Percentiles rank a stretch among this genome's conserved stretches.
Conservation (phyloP, 2,797 vertebrate genomes). For the Pelodytes ibericus region DNA sequence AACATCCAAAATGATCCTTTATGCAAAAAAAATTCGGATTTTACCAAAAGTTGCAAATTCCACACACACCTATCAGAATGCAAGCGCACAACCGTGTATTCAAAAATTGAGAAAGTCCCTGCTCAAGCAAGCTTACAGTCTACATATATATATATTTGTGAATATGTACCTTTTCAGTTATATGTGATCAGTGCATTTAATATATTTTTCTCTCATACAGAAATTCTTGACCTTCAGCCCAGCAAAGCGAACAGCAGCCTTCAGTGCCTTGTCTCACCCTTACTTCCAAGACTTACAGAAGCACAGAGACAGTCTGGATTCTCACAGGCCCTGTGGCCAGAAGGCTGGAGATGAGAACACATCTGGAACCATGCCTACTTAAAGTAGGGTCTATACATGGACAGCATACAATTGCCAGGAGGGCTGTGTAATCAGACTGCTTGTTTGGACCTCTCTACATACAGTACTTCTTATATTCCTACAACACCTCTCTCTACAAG, state of each 20-base stretch:
- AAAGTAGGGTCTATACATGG: constrained; percentile 59
- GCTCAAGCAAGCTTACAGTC: no score
- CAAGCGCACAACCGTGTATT: no score
- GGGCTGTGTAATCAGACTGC: constrained; percentile 55
- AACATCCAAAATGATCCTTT: no score
- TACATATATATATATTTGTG: no score
- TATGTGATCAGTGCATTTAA: constrained; percentile 14
- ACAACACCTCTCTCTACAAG: constrained; percentile 63
- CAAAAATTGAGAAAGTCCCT: no score
- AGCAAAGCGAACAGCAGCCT: constrained; percentile 93
- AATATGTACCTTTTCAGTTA: no score
- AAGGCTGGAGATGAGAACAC: constrained; percentile 86
- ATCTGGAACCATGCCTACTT: constrained; percentile 72
- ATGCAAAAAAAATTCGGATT: no score
- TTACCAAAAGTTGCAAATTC: no score
- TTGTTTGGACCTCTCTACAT: constrained; percentile 60
- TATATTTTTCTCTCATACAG: constrained; percentile 72
- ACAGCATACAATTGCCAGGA: constrained; percentile 44
- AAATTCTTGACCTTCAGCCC: constrained; percentile 96
- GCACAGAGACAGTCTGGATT: constrained; percentile 84
- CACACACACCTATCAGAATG: no score
- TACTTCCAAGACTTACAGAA: constrained; percentile 95
- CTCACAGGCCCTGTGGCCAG: constrained; percentile 85
- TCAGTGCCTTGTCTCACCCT: constrained; percentile 88
- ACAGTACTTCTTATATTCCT: constrained; percentile 59